A percentile compares a stretch with the other conserved stretches of the same genome.
Conservation (phyloP, 2,113 vertebrate genomes). For the Dolichallabes microphthalmus region DNA sequence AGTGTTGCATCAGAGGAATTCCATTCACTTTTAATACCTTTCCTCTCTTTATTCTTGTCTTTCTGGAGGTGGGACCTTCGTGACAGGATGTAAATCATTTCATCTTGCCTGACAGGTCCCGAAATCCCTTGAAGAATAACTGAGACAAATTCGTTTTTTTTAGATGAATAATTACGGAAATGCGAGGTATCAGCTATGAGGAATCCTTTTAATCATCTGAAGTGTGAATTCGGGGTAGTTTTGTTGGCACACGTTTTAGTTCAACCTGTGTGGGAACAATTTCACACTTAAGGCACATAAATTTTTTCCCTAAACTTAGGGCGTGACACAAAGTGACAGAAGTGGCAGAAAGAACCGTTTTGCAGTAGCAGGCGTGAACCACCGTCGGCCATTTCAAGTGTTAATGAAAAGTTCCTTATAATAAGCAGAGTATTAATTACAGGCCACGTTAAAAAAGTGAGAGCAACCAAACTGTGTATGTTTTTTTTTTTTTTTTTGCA, state of each 20-base stretch:
- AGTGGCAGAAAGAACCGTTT: conserved; percentile 29
- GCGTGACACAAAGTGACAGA: conserved; percentile 28
- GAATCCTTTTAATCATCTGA: conserved; percentile 21
- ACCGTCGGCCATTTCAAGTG: conserved; percentile 36
- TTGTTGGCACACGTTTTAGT: conserved; percentile 41
- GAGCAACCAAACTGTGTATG: conserved; percentile 17
- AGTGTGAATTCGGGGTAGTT: conserved; percentile 11
- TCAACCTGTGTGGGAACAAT: conserved; percentile 18
- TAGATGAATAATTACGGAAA: conserved; percentile 38
- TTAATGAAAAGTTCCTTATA: conserved; percentile 24
- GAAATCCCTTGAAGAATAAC: conserved; percentile 28
- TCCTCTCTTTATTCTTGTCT: conserved; percentile 24
- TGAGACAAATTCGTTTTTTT: conserved; percentile 25
- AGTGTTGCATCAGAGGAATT: conserved; percentile 46
- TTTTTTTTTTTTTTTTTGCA: conserved; percentile 8
- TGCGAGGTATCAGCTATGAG: not conserved
- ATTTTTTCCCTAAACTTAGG: conserved; percentile 27
- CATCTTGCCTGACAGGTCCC: conserved; percentile 22
- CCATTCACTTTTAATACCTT: conserved; percentile 42
- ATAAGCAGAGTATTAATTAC: conserved; percentile 25
- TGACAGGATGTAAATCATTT: conserved; percentile 43
- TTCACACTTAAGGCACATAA: conserved; percentile 18
- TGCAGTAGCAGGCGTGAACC: conserved; percentile 2
- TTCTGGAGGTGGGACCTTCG: not conserved
- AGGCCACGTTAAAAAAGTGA: conserved; percentile 21